A percentile compares a stretch with the other conserved stretches of the same genome.
Conservation (phyloP, 2,797 vertebrate genomes). For the Gallirallus australis region DNA sequence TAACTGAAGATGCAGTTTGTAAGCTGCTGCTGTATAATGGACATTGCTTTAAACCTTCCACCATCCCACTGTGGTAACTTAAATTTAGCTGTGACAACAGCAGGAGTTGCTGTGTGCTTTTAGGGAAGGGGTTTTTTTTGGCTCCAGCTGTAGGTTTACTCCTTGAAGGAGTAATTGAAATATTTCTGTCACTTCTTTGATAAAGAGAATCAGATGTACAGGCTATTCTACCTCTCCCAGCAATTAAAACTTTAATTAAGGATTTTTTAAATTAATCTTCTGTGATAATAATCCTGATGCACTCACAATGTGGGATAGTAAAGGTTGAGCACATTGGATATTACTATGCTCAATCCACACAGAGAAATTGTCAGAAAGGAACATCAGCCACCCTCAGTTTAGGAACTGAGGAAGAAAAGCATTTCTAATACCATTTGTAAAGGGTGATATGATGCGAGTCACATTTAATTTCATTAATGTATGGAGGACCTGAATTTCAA, state of each 20-base stretch:
- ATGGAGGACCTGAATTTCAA: background rate
- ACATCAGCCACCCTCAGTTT: background rate
- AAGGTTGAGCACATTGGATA: background rate
- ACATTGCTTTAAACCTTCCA: background rate
- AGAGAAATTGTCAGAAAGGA: background rate
- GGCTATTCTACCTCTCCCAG: background rate
- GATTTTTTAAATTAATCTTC: background rate
- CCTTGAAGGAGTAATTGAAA: background rate
- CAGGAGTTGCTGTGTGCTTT: background rate
- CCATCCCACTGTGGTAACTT: background rate
- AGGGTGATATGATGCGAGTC: background rate
- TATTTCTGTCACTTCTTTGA: background rate
- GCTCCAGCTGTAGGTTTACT: background rate
- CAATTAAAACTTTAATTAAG: background rate
- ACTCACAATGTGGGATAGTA: background rate
- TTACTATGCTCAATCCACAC: background rate
- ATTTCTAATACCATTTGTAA: background rate
- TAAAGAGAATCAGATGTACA: background rate
- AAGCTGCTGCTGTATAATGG: background rate
- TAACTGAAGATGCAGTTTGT: background rate
- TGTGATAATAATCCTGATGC: background rate
- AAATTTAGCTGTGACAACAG: conserved; percentile 19
- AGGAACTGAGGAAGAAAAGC: background rate
- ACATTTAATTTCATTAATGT: background rate
- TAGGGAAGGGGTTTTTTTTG: background rate